Base-by-base conservation (phyloP, 2,888 invertebrate species). In the Drosophila barbarae region DNA sequence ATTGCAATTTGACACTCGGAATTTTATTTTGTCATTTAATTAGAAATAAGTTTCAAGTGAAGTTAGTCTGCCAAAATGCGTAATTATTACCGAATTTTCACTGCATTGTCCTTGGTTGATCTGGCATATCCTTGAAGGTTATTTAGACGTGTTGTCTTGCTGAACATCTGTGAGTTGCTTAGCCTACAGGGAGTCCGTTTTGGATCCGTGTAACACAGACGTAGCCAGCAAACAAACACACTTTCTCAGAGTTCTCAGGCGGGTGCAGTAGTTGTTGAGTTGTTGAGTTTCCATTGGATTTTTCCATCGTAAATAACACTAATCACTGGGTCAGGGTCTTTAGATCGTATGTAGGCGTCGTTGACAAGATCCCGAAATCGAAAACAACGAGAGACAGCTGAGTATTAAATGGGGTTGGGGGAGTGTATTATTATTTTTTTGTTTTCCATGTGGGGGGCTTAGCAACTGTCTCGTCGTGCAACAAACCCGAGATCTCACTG, bases 291-390 rank as follows among this genome's bases (percentile, higher is more conserved):
- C 64, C 41, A 47, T 23, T 34, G 15, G 23, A 15, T 15, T 54
- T 49, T 49, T 30, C 21, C n/a, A 10, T 21, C 21, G 55, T 50
- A 30, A 56, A 38, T 56, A 50, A 55, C 60, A 74, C 74, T 61
- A 52, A 60, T 41, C 54, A 55, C 52, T 71, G 39, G 63, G 61
- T 67, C 59, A 66, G 47, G 53, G 63, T 36, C 51, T 15, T 28
- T 32, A 35, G 39, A 32, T 42, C 30, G 64, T 55, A 8, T 32
- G 30, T 46, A 58, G 61, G 69, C 68, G 88, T 66, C 80, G 89
- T 85, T 77, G 79, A 72, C 78, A 88, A 89, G 89, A 89, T 87
- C 88, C 87, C 88, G 87, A 87, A 89, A 89, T 88, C 88, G 87
- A 88, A 87, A 87, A 87, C 85, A 89, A 86, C 87, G 86, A 86